phyloP scores from a whole-genome alignment of 1,140 invertebrate species.

The Thaumatotibia leucotreta region DNA sequence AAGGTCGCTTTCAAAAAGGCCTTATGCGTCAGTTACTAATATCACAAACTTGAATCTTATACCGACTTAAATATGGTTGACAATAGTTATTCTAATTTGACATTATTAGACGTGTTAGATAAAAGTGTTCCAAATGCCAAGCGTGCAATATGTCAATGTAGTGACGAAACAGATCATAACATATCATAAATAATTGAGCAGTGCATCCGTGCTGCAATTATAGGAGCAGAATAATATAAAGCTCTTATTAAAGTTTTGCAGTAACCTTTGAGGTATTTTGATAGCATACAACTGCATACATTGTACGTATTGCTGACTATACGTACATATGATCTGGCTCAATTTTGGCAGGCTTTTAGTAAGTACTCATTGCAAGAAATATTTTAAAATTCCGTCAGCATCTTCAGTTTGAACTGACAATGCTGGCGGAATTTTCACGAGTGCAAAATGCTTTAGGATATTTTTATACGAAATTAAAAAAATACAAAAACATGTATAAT shows the following conservation, averaged over 20 bases:
- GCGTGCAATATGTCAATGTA: slow-evolving; percentile 11
- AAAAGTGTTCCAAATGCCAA: not conserved
- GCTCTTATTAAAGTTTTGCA: not conserved
- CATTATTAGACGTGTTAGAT: not conserved
- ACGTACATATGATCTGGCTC: too few species aligned
- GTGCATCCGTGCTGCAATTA: not conserved
- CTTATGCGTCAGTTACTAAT: not conserved
- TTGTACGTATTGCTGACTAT: too few species aligned
- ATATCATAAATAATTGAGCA: slow-evolving; percentile 9
- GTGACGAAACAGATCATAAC: slow-evolving; percentile 5
- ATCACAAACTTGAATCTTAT: not conserved
- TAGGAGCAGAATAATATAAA: not conserved
- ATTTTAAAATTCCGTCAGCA: too few species aligned
- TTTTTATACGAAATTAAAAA: too few species aligned
- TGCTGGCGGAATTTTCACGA: too few species aligned
- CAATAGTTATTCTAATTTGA: not conserved
- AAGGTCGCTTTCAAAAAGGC: not conserved
- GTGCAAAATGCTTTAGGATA: too few species aligned
- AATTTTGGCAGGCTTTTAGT: too few species aligned
- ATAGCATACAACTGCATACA: not conserved
- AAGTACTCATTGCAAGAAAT: too few species aligned
- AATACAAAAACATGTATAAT: too few species aligned
- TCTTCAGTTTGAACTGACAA: too few species aligned
- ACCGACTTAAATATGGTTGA: not conserved
- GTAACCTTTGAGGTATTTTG: not conserved